phyloP scores from a whole-genome alignment of 2,797 vertebrate species.

The Peromyscus melanophrys region DNA sequence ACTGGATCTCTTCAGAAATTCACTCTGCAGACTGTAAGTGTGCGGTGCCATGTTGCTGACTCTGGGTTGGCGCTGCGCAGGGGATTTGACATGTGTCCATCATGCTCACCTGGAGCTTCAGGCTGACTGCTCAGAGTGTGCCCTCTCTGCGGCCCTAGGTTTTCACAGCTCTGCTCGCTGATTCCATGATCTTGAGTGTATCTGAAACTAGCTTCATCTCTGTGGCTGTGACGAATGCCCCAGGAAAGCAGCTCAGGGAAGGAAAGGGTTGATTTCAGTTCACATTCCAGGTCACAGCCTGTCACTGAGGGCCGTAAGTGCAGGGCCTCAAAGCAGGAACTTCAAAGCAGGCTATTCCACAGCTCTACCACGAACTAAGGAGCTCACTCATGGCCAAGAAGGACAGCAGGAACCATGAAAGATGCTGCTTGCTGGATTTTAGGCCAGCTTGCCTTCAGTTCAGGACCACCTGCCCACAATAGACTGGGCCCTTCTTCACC shows the following conservation, averaged over 20 bases:
- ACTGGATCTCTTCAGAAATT: background rate
- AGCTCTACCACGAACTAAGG: background rate
- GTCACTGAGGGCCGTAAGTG: background rate
- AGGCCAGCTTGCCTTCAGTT: background rate
- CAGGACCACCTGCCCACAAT: background rate
- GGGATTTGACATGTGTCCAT: too few species aligned
- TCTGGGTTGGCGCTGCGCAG: fast-evolving
- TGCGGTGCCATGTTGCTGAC: fast-evolving
- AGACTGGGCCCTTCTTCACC: background rate
- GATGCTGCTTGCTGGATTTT: too few species aligned
- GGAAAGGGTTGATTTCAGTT: background rate
- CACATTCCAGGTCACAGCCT: background rate
- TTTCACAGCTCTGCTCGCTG: fast-evolving
- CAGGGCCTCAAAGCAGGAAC: background rate
- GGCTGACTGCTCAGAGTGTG: too few species aligned
- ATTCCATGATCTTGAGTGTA: background rate
- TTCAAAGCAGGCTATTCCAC: background rate
- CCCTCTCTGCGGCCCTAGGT: fast-evolving
- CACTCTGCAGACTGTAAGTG: background rate
- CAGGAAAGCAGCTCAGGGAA: background rate
- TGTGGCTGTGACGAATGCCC: background rate
- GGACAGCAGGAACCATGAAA: background rate
- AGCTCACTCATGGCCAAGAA: background rate
- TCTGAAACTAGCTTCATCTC: background rate
- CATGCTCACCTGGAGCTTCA: too few species aligned